Percentiles rank a stretch among this genome's conserved stretches.
phyloP scores from a whole-genome alignment of 1,140 invertebrate genomes.

The Leucophenga varia region DNA sequence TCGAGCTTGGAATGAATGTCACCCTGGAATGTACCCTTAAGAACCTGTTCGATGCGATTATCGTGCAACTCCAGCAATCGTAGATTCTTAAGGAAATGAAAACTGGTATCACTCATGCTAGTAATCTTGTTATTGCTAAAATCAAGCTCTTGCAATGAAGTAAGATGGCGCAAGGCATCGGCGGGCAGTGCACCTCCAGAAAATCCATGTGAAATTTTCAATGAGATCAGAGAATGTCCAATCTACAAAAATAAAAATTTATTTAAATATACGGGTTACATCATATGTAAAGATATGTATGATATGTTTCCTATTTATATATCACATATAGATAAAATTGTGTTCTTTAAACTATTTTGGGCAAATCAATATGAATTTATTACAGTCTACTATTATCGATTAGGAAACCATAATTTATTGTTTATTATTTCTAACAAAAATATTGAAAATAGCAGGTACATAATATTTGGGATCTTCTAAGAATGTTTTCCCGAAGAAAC shows the following conservation, averaged over 20 bases:
- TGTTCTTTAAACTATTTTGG: not conserved
- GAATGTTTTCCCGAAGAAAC: too few species aligned
- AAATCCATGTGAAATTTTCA: slow-evolving; percentile 77
- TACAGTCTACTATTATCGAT: too few species aligned
- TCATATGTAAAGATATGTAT: too few species aligned
- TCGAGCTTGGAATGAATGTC: slow-evolving; percentile 73
- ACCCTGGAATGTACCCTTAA: slow-evolving; percentile 80
- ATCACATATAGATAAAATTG: not conserved
- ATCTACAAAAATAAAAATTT: slow-evolving; percentile 57
- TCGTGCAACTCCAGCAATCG: slow-evolving; percentile 76
- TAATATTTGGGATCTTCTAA: too few species aligned
- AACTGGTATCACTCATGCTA: slow-evolving; percentile 75
- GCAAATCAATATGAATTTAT: too few species aligned
- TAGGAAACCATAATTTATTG: too few species aligned
- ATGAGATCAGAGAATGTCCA: slow-evolving; percentile 72
- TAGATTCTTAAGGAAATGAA: slow-evolving; percentile 72
- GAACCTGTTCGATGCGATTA: slow-evolving; percentile 75
- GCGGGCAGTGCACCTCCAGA: slow-evolving; percentile 68
- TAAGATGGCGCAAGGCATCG: slow-evolving; percentile 70
- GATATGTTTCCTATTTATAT: too few species aligned
- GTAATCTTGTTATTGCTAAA: slow-evolving; percentile 79
- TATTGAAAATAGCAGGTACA: too few species aligned
- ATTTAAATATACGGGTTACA: not conserved
- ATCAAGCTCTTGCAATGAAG: slow-evolving; percentile 75
- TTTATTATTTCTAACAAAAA: too few species aligned